A percentile compares a stretch with the other conserved stretches of the same genome.
These are phyloP conservation scores for Dipus sagitta DNA, from an alignment of 2,797 vertebrate genomes.

Conservation along the genomic window DNA sequence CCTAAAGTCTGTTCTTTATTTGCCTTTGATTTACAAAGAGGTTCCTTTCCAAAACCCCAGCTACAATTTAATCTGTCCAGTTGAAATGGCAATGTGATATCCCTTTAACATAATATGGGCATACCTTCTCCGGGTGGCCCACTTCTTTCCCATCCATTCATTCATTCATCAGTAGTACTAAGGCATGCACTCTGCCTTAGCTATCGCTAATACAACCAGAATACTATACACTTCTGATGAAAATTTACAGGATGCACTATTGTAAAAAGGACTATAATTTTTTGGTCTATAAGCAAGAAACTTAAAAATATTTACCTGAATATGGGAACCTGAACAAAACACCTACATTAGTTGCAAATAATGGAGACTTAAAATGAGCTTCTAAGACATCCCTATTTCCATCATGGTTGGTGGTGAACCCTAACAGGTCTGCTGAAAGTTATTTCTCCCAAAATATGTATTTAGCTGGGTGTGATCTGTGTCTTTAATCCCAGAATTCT, in stretches of 20 bases:
- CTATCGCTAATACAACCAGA: background rate
- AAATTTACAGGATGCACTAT: background rate
- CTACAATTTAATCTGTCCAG: background rate
- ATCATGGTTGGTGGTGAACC: background rate
- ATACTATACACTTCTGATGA: background rate
- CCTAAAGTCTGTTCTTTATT: background rate
- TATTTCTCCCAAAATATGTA: background rate
- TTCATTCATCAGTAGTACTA: background rate
- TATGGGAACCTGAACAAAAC: background rate
- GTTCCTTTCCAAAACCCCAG: background rate
- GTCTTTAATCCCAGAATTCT: too few relatives aligned
- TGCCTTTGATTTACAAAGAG: constrained; percentile 7
- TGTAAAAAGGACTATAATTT: background rate
- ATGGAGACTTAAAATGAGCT: background rate
- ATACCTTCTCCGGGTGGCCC: background rate
- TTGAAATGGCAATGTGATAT: background rate
- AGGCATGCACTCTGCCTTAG: background rate
- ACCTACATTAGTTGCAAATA: constrained; percentile 25
- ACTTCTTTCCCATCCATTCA: background rate
- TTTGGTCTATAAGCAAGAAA: background rate
- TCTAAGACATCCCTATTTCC: background rate
- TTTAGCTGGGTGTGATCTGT: background rate
- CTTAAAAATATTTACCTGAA: background rate
- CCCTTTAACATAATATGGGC: background rate
- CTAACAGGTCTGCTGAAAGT: background rate